A percentile compares a stretch with the other conserved stretches of the same genome.
These are phyloP conservation scores for Raja brachyura DNA, from an alignment of 2,113 vertebrate species.

Conservation along the genomic window DNA sequence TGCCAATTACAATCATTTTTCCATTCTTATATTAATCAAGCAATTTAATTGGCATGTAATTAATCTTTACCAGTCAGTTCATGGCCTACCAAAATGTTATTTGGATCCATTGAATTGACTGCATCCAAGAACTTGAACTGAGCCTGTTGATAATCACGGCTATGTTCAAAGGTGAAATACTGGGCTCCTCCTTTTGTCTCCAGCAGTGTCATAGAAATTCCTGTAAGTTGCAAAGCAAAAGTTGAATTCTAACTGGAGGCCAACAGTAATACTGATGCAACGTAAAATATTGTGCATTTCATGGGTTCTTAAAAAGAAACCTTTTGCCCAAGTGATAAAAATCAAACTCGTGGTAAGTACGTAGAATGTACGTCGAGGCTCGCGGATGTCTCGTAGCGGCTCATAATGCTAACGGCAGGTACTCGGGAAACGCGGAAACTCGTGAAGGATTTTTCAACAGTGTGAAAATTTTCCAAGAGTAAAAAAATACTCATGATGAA, in stretches of 20 bases:
- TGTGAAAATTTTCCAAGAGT: too few relatives aligned
- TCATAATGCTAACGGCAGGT: too few relatives aligned
- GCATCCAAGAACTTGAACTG: slow-evolving; percentile 91
- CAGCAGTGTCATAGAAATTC: slow-evolving; percentile 79
- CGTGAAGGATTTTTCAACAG: too few relatives aligned
- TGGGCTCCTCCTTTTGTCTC: slow-evolving; percentile 73
- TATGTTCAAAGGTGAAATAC: slow-evolving; percentile 83
- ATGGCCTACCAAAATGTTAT: slow-evolving; percentile 83
- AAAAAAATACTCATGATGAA: too few relatives aligned
- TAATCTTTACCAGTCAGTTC: not conserved
- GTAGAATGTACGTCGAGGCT: too few relatives aligned
- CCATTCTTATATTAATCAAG: not conserved
- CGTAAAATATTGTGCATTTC: not conserved
- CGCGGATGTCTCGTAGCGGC: too few relatives aligned
- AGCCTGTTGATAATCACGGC: slow-evolving; percentile 86
- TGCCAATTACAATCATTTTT: not conserved
- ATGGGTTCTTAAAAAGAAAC: not conserved
- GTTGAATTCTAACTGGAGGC: not conserved
- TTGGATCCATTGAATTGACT: slow-evolving; percentile 93
- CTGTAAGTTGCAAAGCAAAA: slow-evolving; percentile 50
- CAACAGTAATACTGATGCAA: not conserved
- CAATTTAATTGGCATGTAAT: not conserved
- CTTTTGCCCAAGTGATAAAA: not conserved
- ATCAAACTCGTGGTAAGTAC: too few relatives aligned
- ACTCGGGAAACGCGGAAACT: too few relatives aligned